Percentiles rank a stretch among this genome's conserved stretches.
Conservation (phyloP, 2,888 invertebrate species). For the Eucera pruinosa region DNA sequence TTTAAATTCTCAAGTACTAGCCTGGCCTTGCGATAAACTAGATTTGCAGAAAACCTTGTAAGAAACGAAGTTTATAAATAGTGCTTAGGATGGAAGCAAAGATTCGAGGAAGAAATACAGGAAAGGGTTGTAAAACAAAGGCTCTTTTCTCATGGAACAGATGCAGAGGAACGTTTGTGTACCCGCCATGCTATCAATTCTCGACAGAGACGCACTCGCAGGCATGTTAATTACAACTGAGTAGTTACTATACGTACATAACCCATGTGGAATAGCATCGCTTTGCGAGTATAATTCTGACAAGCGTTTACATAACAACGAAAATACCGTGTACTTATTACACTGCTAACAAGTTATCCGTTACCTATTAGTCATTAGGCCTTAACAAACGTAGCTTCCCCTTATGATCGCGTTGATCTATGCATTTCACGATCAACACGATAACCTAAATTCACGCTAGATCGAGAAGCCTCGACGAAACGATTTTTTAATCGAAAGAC, state of each 20-base stretch:
- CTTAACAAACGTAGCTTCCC: conserved; percentile 74
- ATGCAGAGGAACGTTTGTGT: not conserved
- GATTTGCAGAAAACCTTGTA: too few species aligned
- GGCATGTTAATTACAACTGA: conserved; percentile 68
- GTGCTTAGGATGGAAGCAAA: not conserved
- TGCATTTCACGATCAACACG: conserved; percentile 47
- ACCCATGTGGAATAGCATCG: conserved; percentile 69
- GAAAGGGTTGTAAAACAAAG: not conserved
- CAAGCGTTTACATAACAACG: conserved; percentile 76
- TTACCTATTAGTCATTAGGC: conserved; percentile 76
- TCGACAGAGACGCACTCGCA: conserved; percentile 68
- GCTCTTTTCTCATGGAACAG: not conserved
- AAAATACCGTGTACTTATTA: conserved; percentile 66
- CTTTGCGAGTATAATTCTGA: conserved; percentile 73
- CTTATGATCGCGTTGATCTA: conserved; percentile 62
- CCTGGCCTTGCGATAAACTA: too few species aligned
- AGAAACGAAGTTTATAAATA: not conserved
- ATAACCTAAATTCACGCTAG: conserved; percentile 69
- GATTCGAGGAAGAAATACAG: not conserved
- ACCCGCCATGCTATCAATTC: not conserved
- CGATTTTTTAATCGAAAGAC: conserved; percentile 61
- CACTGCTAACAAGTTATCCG: conserved; percentile 65
- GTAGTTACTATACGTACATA: conserved; percentile 52
- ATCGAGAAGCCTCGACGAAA: conserved; percentile 73
- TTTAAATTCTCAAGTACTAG: not conserved